Percentiles rank a stretch among this genome's conserved stretches.
Conservation (phyloP, 2,113 vertebrate species). For the Eudyptes chrysolophus region DNA sequence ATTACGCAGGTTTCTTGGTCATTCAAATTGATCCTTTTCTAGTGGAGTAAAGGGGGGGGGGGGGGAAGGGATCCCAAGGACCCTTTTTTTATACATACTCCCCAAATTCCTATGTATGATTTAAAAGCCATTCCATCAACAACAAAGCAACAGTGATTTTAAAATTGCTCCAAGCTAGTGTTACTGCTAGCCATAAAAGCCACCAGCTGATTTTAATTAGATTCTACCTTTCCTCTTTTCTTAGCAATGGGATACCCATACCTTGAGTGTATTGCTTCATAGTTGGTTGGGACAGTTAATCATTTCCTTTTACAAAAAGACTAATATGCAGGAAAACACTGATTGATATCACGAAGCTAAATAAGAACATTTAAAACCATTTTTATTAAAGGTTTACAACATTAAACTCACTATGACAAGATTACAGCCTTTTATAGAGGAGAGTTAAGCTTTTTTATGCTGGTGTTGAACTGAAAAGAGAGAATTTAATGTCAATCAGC, state of each 20-base stretch:
- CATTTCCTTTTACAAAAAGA: slow-evolving; percentile 53
- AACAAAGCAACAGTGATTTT: slow-evolving; percentile 31
- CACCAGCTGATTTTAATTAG: slow-evolving; percentile 77
- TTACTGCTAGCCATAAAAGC: slow-evolving; percentile 54
- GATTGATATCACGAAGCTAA: slow-evolving; percentile 8
- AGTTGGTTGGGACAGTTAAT: slow-evolving; percentile 57
- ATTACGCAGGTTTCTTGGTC: not conserved
- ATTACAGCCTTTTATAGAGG: slow-evolving; percentile 16
- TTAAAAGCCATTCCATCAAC: slow-evolving; percentile 37
- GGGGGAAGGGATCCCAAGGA: not conserved
- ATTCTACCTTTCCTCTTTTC: slow-evolving; percentile 69
- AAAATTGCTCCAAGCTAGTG: slow-evolving; percentile 20
- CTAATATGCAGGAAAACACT: not conserved
- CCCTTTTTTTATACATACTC: not conserved
- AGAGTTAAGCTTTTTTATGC: slow-evolving; percentile 11
- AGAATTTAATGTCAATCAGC: slow-evolving; percentile 1
- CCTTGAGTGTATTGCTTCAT: slow-evolving; percentile 34
- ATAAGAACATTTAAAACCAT: slow-evolving; percentile 5
- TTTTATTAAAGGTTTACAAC: slow-evolving; percentile 46
- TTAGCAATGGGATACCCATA: slow-evolving; percentile 30
- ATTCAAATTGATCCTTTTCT: not conserved
- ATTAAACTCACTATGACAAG: slow-evolving; percentile 35
- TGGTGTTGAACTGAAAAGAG: not conserved
- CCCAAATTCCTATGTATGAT: slow-evolving; percentile 18
- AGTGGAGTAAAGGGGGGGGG: not conserved